Evolutionary conservation across 2,113 vertebrate genomes (phyloP), one percentile per base, ranked within the genome.

Genomic region (Anhinga anhinga): DNA sequence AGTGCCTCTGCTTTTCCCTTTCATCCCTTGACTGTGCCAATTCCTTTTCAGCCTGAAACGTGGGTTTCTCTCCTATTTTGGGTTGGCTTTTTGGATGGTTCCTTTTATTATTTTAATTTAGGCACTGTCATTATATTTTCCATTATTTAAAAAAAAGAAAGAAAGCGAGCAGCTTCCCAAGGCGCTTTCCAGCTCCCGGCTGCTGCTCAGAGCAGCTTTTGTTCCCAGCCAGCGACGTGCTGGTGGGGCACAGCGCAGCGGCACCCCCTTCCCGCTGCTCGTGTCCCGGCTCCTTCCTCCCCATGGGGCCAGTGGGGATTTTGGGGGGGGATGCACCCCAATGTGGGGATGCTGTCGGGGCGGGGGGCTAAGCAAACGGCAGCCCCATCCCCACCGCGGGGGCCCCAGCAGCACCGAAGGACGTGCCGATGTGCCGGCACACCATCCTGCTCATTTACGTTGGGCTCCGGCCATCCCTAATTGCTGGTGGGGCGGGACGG

Each of bases 91-190:
- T 65, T 1, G 49, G 93, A 84, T 77, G 92, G 58, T 74, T 62
- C 9, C 88, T 88, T 93, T 73, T 74, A 47, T 95, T 79, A 92
- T 86, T 91, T 91, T 53, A 79, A 82, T 82, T 91, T 84, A 71
- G 59, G 74, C 49, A 20, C 92, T 56, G 82, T 74, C 93, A 96
- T 96, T 97, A 92, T 25, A 94, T 96, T 97, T 97, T 96, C 96
- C 95, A 92, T 94, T 83, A 93, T 95, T 88, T 52, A 63, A 59
- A 82, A 59, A 5, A 13, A 29, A 38, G 25, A 18, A 22, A 70
- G 52, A 5, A 15, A 34, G 8, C 0, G 7, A 91, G 34, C 56
- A 4, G 66, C 89, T 92, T 94, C 91, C 74, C 91, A 66, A 74
- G 61, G 38, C 36, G 3, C 27, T 66, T 95, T 76, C 88, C 95